Conservation (phyloP, 2,888 invertebrate species). For the Dryobotodes eremita region DNA sequence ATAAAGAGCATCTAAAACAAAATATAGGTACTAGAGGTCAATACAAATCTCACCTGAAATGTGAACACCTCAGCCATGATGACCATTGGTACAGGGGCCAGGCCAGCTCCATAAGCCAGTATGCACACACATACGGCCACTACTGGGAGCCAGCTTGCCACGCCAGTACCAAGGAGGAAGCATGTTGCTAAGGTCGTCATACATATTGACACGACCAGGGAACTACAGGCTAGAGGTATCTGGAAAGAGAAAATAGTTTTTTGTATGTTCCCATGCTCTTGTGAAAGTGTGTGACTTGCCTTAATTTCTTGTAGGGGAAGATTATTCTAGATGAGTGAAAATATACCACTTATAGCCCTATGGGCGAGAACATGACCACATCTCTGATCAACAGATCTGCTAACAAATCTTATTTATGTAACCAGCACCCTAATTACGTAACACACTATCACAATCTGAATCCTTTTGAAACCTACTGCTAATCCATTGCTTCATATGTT, state of each 20-base stretch:
- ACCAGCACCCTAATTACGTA: too few species aligned
- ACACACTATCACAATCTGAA: too few species aligned
- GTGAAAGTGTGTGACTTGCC: background rate
- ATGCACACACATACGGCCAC: constrained; percentile 79
- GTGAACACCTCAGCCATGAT: constrained; percentile 84
- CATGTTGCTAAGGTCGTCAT: constrained; percentile 80
- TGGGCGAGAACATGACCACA: too few species aligned
- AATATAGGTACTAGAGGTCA: background rate
- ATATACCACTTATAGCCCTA: too few species aligned
- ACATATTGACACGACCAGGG: constrained; percentile 78
- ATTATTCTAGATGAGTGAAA: background rate
- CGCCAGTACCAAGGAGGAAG: constrained; percentile 73
- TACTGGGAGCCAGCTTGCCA: constrained; percentile 76
- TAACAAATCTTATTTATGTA: background rate
- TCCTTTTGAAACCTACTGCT: too few species aligned
- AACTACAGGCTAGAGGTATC: constrained; percentile 80
- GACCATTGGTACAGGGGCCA: constrained; percentile 83
- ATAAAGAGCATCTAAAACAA: background rate
- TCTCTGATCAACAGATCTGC: background rate
- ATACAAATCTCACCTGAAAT: constrained; percentile 75
- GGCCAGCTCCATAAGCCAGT: constrained; percentile 80
- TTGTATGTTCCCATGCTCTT: background rate
- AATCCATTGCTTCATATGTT: too few species aligned
- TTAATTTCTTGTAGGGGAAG: background rate
- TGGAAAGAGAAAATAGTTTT: constrained; percentile 58